phyloP scores from a whole-genome alignment of 2,113 vertebrate species.

The Piprites chloris region DNA sequence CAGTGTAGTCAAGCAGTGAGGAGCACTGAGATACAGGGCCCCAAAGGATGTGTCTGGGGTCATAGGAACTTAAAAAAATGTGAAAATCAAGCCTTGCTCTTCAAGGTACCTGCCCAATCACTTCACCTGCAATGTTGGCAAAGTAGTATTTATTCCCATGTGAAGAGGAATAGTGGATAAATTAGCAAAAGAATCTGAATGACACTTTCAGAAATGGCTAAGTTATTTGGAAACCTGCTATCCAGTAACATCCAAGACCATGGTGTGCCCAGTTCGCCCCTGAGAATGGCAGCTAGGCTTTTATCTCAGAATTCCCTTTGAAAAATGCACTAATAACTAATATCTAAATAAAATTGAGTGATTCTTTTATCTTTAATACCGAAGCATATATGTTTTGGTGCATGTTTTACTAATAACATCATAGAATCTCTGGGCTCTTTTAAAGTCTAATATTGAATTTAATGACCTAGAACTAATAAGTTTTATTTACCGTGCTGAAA shows the following conservation, averaged over 20 bases:
- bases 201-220: neutral
- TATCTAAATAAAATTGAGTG: neutral
- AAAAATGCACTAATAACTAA: slow-evolving; percentile 6
- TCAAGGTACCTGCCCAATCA: neutral
- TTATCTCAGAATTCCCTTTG: neutral
- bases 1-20: neutral
- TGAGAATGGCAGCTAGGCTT: neutral
- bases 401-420: neutral
- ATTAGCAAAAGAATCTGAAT: neutral
- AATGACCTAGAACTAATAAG: slow-evolving; percentile 53
- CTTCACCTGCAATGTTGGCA: neutral
- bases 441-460: slow-evolving; percentile 25
- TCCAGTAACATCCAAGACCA: neutral
- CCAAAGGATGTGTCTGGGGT: fast-evolving
- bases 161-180: neutral
- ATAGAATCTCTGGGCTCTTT: slow-evolving; percentile 1
- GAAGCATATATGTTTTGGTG: neutral
- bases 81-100: neutral
- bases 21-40: neutral
- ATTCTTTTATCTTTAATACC: neutral
- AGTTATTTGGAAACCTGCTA: neutral
- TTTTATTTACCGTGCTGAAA: slow-evolving; percentile 49
- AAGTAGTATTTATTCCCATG: neutral
- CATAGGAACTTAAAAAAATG: neutral
- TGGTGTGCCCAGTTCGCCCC: fast-evolving